Evolutionary conservation across 2,113 vertebrate genomes (phyloP).

Genomic region (Eidolon helvum): DNA sequence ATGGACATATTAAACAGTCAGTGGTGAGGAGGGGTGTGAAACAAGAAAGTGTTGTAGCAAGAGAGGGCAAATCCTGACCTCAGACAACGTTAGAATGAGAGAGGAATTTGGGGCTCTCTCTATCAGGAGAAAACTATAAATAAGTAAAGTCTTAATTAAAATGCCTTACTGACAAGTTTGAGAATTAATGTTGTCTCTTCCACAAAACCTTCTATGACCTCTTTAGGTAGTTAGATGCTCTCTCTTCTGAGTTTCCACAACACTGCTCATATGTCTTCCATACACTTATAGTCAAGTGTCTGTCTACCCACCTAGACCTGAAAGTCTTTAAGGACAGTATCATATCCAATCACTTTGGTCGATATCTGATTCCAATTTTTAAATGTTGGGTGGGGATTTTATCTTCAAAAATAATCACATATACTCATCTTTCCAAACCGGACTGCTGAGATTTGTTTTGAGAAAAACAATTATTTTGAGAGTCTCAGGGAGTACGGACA

Average conservation of each 20-base stretch:
- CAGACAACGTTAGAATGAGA: neutral
- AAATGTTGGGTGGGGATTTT: neutral
- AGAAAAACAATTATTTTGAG: slow-evolving; percentile 43
- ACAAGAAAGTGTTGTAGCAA: accelerated
- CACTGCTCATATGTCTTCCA: neutral
- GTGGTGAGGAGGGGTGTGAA: neutral
- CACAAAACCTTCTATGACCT: neutral
- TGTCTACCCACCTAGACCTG: neutral
- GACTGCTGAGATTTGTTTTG: neutral
- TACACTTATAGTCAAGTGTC: neutral
- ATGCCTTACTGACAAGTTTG: neutral
- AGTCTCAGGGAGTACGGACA: neutral
- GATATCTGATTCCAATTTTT: neutral
- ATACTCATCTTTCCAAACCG: neutral
- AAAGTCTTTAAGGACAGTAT: neutral
- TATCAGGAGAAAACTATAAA: neutral
- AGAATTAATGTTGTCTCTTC: neutral
- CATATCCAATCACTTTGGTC: neutral
- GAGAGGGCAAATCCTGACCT: neutral
- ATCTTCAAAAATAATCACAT: neutral
- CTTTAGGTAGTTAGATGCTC: neutral
- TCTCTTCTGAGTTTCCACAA: neutral
- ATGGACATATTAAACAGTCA: slow-evolving; percentile 11
- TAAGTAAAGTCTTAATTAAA: neutral
- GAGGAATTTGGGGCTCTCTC: neutral